Evolutionary conservation across 2,113 vertebrate genomes (phyloP).

Genomic region (Panurus biarmicus): DNA sequence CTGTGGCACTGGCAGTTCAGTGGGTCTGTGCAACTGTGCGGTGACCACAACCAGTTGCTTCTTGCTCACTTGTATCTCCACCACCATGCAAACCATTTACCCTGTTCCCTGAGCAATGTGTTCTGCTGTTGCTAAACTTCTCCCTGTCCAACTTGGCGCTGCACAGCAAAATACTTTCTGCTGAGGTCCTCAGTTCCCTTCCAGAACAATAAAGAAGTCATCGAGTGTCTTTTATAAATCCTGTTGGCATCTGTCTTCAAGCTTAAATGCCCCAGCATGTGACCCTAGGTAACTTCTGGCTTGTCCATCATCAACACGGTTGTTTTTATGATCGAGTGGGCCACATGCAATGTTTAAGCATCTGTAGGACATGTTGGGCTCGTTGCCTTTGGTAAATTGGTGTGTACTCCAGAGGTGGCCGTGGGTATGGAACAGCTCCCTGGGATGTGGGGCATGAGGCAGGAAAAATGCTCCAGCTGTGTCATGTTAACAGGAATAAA

Average conservation of each 20-base stretch:
- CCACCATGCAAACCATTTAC: rapidly evolving
- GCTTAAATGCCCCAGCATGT: rapidly evolving
- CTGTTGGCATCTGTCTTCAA: neutral
- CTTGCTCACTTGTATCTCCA: neutral
- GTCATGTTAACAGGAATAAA: neutral
- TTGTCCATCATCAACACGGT: rapidly evolving
- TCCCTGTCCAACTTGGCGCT: neutral
- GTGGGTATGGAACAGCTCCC: neutral
- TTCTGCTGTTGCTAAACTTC: neutral
- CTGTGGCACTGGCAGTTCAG: rapidly evolving
- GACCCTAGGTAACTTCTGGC: neutral
- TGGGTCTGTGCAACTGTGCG: neutral
- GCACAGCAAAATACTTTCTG: neutral
- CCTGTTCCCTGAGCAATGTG: neutral
- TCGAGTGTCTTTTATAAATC: neutral
- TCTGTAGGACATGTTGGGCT: neutral
- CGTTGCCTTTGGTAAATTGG: neutral
- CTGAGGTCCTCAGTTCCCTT: neutral
- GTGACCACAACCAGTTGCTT: neutral
- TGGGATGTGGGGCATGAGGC: neutral
- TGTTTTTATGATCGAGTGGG: neutral
- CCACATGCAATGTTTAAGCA: neutral
- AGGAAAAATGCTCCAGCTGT: neutral
- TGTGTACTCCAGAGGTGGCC: neutral
- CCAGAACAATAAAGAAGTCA: neutral